phyloP scores from a whole-genome alignment of 92 coral and sea anemone species.

The Phenganax subtilis region DNA sequence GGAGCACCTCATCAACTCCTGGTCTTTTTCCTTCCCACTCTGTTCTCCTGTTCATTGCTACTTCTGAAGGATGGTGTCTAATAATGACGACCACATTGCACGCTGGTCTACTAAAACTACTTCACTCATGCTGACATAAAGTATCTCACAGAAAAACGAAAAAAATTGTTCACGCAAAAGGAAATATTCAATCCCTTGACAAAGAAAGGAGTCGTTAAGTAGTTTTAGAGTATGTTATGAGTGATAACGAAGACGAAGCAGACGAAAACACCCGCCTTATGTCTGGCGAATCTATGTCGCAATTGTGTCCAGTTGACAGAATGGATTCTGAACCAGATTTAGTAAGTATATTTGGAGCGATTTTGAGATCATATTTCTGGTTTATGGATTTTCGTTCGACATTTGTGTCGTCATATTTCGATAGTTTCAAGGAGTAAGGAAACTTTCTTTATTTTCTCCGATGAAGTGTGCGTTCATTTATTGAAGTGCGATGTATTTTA shows the following conservation, averaged over 20 bases:
- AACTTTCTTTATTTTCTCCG: too few species aligned
- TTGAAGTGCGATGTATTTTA: too few species aligned
- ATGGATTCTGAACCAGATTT: conserved; percentile 24
- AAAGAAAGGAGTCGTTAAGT: neutral
- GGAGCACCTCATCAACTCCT: too few species aligned
- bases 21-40: neutral
- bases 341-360: neutral
- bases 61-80: conserved; percentile 1
- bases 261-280: conserved; percentile 82
- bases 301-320: conserved; percentile 23
- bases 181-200: neutral
- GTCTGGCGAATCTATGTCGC: conserved; percentile 58
- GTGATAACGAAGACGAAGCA: conserved; percentile 37
- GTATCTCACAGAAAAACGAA: neutral
- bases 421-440: too few species aligned
- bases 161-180: neutral
- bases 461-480: too few species aligned
- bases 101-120: neutral
- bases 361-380: neutral
- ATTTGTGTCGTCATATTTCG: too few species aligned
- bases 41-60: neutral
- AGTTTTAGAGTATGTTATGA: conserved; percentile 23
- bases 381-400: neutral
- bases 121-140: neutral
- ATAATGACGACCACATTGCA: neutral